Percentiles rank a stretch among this genome's conserved stretches.
phyloP scores from a whole-genome alignment of 2,888 invertebrate genomes.

The Agrotis puta region DNA sequence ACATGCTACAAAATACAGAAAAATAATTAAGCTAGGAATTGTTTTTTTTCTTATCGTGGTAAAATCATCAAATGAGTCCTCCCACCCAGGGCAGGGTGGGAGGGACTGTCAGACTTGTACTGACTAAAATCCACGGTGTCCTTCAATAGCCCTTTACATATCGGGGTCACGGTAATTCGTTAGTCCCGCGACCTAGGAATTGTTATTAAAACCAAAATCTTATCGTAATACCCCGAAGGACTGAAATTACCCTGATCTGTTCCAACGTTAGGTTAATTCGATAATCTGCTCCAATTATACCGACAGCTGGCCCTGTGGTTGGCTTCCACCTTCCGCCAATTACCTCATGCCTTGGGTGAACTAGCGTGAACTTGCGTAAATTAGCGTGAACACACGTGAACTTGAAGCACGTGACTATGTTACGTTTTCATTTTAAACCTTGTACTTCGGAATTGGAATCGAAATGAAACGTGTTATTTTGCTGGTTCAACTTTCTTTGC shows the following conservation, averaged over 20 bases:
- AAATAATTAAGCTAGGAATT: no score
- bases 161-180: no score
- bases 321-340: constrained; percentile 67
- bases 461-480: constrained; percentile 19
- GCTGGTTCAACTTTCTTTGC: constrained; percentile 20
- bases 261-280: constrained; percentile 48
- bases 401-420: constrained; percentile 7
- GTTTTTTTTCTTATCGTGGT: no score
- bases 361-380: constrained; percentile 16
- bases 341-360: constrained; percentile 57
- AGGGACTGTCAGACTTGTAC: no score
- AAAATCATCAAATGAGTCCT: no score
- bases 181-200: no score
- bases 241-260: constrained; percentile 14
- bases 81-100: no score
- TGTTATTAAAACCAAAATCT: no score
- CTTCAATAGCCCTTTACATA: no score
- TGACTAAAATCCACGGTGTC: no score
- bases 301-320: constrained; percentile 60
- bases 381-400: not conserved
- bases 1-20: no score
- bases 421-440: constrained; percentile 7
- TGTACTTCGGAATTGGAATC: not conserved
- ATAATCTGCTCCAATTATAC: constrained; percentile 69
- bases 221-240: not conserved